A percentile compares a stretch with the other conserved stretches of the same genome.
Conservation (phyloP, 1,140 invertebrate genomes). For the Sarcophaga peregrina region DNA sequence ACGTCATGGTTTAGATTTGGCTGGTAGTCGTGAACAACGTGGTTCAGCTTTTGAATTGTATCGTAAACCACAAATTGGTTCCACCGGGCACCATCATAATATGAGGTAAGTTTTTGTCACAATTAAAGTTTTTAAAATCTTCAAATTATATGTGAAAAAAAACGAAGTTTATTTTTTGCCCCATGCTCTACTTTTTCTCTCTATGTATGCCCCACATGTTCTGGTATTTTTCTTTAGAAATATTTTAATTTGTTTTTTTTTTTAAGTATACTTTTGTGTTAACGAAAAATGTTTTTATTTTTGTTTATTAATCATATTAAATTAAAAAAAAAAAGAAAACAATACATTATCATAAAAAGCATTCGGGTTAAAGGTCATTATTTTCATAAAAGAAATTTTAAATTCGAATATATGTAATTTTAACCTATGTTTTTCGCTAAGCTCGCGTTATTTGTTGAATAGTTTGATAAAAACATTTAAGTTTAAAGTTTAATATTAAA, state of each 20-base stretch:
- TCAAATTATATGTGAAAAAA: slow-evolving; percentile 1
- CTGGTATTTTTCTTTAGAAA: slow-evolving; percentile 6
- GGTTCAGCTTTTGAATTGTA: slow-evolving; percentile 96
- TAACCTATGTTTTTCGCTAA: no score
- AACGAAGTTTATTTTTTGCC: not conserved
- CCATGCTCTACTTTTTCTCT: not conserved
- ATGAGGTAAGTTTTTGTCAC: slow-evolving; percentile 72
- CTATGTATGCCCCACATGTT: not conserved
- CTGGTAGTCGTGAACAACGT: slow-evolving; percentile 87
- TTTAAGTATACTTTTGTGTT: slow-evolving; percentile 54
- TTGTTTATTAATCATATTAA: slow-evolving; percentile 49
- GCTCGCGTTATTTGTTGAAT: no score
- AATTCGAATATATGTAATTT: not conserved
- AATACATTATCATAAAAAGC: slow-evolving; percentile 41
- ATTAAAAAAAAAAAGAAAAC: not conserved
- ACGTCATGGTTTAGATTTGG: slow-evolving; percentile 74
- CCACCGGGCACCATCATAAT: slow-evolving; percentile 73
- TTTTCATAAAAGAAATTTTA: not conserved
- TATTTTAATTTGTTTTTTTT: not conserved
- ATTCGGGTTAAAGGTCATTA: slow-evolving; percentile 61
- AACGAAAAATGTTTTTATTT: slow-evolving; percentile 67
- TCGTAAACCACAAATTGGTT: slow-evolving; percentile 80
- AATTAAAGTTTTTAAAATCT: not conserved
- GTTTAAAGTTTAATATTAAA: not conserved
- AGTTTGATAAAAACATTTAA: slow-evolving; percentile 29